Evolutionary conservation across 2,797 vertebrate genomes (phyloP).

Genomic region (Gallinago nigripennis): DNA sequence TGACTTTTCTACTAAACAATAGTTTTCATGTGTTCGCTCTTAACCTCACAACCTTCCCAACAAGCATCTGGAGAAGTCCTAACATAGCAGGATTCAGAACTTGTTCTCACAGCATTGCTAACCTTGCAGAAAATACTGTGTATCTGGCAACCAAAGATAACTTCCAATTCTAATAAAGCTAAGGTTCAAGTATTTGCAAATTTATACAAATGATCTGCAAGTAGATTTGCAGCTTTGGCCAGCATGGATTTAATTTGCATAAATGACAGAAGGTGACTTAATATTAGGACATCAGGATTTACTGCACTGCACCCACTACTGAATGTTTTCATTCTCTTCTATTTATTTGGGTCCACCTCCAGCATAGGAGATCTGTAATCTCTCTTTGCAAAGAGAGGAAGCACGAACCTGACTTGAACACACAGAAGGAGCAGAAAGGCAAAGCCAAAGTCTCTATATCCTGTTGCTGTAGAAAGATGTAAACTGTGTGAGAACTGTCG

Average conservation of each 20-base stretch:
- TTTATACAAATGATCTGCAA: not conserved
- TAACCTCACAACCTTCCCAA: not conserved
- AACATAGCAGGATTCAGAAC: not conserved
- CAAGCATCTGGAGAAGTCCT: not conserved
- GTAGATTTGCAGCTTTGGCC: not conserved
- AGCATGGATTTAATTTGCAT: not conserved
- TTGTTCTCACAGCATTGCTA: not conserved
- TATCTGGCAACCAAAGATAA: not conserved
- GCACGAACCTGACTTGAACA: not conserved
- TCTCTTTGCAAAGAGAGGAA: not conserved
- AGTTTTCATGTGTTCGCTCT: not conserved
- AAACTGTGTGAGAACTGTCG: not conserved
- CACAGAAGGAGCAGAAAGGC: not conserved
- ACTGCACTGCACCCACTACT: not conserved
- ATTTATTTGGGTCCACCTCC: not conserved
- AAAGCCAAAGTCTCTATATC: not conserved
- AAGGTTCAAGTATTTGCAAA: not conserved
- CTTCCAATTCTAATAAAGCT: not conserved
- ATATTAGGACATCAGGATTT: not conserved
- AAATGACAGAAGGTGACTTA: slow-evolving; percentile 7
- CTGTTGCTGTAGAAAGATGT: not conserved
- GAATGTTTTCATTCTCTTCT: not conserved
- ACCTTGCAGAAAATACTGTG: not conserved
- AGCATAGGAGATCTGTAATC: not conserved
- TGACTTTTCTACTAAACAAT: not conserved